Base-by-base conservation (phyloP, 2,888 invertebrate species). In the Labia minor region DNA sequence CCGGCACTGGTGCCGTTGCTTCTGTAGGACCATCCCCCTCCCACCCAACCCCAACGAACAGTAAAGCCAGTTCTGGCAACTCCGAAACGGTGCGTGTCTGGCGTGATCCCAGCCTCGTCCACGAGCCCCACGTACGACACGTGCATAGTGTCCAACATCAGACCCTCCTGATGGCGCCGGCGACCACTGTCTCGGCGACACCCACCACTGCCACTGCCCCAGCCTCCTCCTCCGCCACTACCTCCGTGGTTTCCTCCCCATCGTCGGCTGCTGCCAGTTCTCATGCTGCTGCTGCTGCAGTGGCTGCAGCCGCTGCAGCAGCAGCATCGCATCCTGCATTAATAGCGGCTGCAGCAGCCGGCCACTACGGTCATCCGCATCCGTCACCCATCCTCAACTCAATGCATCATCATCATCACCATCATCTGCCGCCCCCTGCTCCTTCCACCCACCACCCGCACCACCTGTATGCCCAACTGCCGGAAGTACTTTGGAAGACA, bases 91-190 rank as follows among this genome's bases (percentile, higher is more conserved):
- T 79, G 33, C 73, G 80, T 74, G 81, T 83, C 73, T 84, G 83
- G 80, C 78, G 83, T 72, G 83, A 84, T 75, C 83, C 83, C 71
- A 80, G 78, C 74, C 76, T 82, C 71, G 75, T 79, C 74, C 76
- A 78, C 76, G 80, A 79, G 73, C 79, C 79, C 72, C 78, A 78
- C 75, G 80, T 82, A 70, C 79, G 81, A 72, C 85, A 85, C 81
- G 83, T 85, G 67, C 83, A 84, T 73, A 83, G 83, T 72, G 81
- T 83, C 69, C 83, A 84, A 75, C 84, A 84, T 74, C 81, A 82
- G 74, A 80, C 82, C 70, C 79, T 84, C 75, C 81, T 82, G 74
- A 83, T 83, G 83, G 82, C 83, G 74, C 82, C 81, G 76, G 69
- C 71, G 37, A 37, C 68, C 37, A 81, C 81, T 68, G 79, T 78